Base-by-base conservation (phyloP, 1,140 invertebrate species). In the Meloidogyne floridensis region DNA sequence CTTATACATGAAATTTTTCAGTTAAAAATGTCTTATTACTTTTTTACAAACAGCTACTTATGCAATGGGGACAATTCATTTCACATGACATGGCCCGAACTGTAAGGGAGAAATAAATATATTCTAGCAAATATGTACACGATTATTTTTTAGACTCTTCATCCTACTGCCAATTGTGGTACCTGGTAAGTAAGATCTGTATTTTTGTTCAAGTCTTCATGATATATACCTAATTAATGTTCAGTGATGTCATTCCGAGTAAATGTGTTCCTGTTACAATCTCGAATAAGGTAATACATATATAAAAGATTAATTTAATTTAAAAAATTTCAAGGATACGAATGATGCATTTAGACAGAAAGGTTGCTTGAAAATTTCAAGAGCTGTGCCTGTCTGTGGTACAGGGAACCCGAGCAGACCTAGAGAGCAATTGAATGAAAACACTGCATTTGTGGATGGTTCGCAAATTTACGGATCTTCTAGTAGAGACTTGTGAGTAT, bases 401-500 rank as follows among this genome's bases (percentile, higher is more conserved):
- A 86, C 87, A 3, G 86, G 86, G 4, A 74, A 51, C 8, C 79
- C 81, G 47, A 80, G 80, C 15, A 75, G 70, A 15, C 88, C 88
- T 15, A 87, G 88, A 56, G 83, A 89, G 75, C 87, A 89, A 59
- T 78, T 89, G 13, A 89, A 89, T 73, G 87, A 89, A 75, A 90
- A 89, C 75, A 90, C 87, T 11, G 87, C 85, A 2, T 88, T 83
- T 69, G 81, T 88, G 42, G 87, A 88, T 77, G 87, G 86, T 7
- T 90, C 89, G 7, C 86, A 87, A 82, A 90, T 89, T 80, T 89
- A 89, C 74, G 88, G 88, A 56, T 86, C 84, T 6, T 90, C 89
- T 11, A 72, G 77, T 18, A 89, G 86, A 72, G 88, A 89, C 79
- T 83, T 90, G 51, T 79, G 3, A 43, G 77, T 54, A 32, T 6